Conservation (phyloP, 2,113 vertebrate genomes). For the Anguilla rostrata region DNA sequence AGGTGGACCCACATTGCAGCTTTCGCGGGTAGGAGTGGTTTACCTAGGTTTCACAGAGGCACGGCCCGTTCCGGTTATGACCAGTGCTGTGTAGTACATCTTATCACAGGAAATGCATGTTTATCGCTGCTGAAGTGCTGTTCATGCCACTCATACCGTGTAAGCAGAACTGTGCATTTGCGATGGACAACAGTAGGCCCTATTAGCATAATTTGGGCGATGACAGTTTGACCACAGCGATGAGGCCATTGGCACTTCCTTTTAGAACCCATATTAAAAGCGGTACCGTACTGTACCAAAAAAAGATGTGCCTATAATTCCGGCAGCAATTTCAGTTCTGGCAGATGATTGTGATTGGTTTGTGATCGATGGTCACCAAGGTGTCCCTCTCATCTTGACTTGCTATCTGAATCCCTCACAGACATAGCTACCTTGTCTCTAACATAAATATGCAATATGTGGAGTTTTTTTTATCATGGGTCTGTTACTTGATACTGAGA, state of each 20-base stretch:
- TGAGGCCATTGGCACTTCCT: neutral
- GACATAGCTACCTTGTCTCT: neutral
- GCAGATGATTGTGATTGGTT: neutral
- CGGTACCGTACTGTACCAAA: neutral
- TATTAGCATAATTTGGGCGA: neutral
- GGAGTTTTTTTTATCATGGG: neutral
- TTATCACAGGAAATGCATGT: neutral
- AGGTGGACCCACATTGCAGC: slow-evolving; percentile 76
- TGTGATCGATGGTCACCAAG: neutral
- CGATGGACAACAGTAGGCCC: neutral
- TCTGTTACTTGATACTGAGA: neutral
- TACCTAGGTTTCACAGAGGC: neutral
- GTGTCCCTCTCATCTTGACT: neutral
- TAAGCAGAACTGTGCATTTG: neutral
- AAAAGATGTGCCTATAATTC: no score
- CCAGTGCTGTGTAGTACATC: neutral
- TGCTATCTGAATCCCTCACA: neutral
- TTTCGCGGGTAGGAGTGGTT: slow-evolving; percentile 60
- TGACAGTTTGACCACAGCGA: neutral
- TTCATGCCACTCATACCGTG: neutral
- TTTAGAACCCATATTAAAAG: neutral
- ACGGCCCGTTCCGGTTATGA: neutral
- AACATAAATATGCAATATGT: neutral
- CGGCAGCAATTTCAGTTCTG: neutral
- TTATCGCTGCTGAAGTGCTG: neutral